Evolutionary conservation across 2,888 invertebrate genomes (phyloP).

Genomic region (Thera britannica): DNA sequence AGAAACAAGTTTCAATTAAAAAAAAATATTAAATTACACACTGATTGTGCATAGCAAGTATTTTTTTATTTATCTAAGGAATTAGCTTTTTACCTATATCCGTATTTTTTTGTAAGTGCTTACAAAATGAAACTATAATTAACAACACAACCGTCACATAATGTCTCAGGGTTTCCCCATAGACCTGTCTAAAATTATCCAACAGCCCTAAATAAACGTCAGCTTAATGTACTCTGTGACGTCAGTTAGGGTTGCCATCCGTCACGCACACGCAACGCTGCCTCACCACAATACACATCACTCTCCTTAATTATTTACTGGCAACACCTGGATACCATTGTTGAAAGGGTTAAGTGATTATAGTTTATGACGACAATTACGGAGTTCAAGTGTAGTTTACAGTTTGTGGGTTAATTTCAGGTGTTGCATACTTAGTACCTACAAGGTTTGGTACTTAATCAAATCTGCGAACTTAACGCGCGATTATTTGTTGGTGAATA

Average conservation of each 20-base stretch:
- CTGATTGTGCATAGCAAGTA: too few species aligned
- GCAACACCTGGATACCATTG: conserved; percentile 29
- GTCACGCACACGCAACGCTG: conserved; percentile 28
- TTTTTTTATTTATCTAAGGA: too few species aligned
- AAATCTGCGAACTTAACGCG: neutral
- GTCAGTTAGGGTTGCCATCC: conserved; percentile 27
- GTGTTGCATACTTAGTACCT: conserved; percentile 1
- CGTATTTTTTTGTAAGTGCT: too few species aligned
- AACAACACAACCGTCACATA: neutral
- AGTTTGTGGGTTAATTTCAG: conserved; percentile 16
- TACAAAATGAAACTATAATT: neutral
- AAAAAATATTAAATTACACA: too few species aligned
- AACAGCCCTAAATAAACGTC: conserved; percentile 7
- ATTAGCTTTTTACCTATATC: too few species aligned
- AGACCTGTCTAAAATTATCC: neutral
- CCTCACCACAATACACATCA: conserved; percentile 27
- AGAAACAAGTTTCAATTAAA: too few species aligned
- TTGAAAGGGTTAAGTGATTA: conserved; percentile 36
- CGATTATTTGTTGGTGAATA: neutral
- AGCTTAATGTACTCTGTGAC: conserved; percentile 2
- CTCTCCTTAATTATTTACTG: conserved; percentile 34
- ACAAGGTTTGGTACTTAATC: neutral
- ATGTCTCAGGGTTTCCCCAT: neutral
- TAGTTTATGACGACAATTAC: conserved; percentile 31
- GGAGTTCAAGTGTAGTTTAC: conserved; percentile 25